A percentile compares a stretch with the other conserved stretches of the same genome.
Evolutionary conservation across 2,888 invertebrate genomes (phyloP).

Genomic region (Lamellibrachia columna): DNA sequence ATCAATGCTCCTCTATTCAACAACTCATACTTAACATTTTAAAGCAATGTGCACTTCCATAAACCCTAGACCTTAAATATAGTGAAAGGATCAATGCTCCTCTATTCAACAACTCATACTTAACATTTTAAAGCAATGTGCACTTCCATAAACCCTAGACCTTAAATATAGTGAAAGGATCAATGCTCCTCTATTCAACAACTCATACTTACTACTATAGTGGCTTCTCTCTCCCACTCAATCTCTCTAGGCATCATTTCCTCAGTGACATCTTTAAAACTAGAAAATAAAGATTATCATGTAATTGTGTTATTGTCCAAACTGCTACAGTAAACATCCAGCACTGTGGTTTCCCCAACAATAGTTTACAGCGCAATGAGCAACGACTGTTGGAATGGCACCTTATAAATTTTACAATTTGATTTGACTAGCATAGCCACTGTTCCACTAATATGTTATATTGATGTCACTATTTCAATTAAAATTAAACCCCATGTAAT

Average conservation of each 20-base stretch:
- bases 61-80: background rate
- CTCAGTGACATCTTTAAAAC: conserved; percentile 27
- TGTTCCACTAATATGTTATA: too few species aligned
- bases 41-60: background rate
- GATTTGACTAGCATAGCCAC: too few species aligned
- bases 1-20: too few species aligned
- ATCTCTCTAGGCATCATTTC: conserved; percentile 27
- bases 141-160: background rate
- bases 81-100: background rate
- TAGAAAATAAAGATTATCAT: background rate
- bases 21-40: too few species aligned
- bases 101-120: too few species aligned
- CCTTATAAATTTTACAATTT: too few species aligned
- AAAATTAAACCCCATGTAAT: background rate
- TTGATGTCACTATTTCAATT: background rate
- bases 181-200: background rate
- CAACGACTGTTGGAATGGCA: too few species aligned
- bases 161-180: background rate
- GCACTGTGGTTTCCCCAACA: background rate
- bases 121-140: background rate
- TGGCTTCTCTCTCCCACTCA: conserved; percentile 8
- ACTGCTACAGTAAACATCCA: background rate
- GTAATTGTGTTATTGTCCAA: background rate
- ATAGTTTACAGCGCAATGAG: too few species aligned
- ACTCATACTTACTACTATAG: background rate